A percentile compares a stretch with the other conserved stretches of the same genome.
Evolutionary conservation across 2,113 vertebrate species (phyloP).

Genomic region (Entomyzon cyanotis): DNA sequence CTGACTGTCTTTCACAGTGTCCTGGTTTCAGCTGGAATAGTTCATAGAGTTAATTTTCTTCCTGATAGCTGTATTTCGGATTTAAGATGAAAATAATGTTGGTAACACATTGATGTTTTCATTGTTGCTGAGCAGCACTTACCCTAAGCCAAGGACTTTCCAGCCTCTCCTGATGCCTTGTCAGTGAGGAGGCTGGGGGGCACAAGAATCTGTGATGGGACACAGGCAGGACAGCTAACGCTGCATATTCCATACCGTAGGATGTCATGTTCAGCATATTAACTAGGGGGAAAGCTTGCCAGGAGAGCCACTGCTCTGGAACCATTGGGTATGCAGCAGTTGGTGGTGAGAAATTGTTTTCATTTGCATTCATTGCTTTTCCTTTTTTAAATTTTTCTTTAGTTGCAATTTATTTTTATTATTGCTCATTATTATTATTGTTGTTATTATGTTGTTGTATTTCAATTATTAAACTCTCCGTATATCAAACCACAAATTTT

Average conservation of each 20-base stretch:
- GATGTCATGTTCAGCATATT: not conserved
- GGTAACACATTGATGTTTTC: not conserved
- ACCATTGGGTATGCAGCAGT: rapidly evolving
- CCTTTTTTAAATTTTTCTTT: not conserved
- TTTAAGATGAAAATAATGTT: not conserved
- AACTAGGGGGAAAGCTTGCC: not conserved
- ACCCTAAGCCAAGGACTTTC: not conserved
- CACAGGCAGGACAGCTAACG: not conserved
- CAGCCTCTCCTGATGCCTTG: not conserved
- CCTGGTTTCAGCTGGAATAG: not conserved
- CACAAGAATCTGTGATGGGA: not conserved
- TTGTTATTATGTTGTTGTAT: not conserved
- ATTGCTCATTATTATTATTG: not conserved
- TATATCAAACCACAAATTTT: not conserved
- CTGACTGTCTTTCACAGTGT: not conserved
- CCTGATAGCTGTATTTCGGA: not conserved
- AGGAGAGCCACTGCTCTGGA: not conserved
- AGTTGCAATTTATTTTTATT: not conserved
- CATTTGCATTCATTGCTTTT: not conserved
- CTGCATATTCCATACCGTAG: not conserved
- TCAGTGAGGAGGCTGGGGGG: not conserved
- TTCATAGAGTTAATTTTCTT: not conserved
- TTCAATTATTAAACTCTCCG: not conserved
- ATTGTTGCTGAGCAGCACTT: not conserved
- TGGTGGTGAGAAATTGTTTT: not conserved